phyloP scores from a whole-genome alignment of 2,888 invertebrate species.

The Odontocerum albicorne region DNA sequence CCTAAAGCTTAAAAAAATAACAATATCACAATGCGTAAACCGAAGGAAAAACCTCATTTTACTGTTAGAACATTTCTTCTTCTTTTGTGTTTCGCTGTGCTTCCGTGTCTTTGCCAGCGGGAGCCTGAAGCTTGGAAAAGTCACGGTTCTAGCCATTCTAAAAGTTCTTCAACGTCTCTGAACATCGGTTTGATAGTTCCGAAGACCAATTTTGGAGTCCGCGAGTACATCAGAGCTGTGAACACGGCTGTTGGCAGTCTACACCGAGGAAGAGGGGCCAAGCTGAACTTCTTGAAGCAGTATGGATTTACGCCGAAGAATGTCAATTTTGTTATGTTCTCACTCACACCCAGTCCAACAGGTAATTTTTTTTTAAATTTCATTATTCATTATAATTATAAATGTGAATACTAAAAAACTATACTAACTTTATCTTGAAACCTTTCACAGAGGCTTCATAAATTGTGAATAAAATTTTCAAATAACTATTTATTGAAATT shows the following conservation, averaged over 20 bases:
- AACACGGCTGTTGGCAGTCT: slow-evolving; percentile 63
- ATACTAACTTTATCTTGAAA: no score
- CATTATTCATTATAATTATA: no score
- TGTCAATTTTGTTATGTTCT: slow-evolving; percentile 68
- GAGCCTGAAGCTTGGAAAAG: slow-evolving; percentile 34
- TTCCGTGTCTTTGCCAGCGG: slow-evolving; percentile 8
- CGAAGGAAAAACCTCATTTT: not conserved
- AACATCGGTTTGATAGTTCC: slow-evolving; percentile 64
- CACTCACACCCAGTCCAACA: slow-evolving; percentile 73
- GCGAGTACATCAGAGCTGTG: slow-evolving; percentile 68
- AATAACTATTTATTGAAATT: no score
- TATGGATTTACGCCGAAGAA: slow-evolving; percentile 64
- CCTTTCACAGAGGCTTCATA: no score
- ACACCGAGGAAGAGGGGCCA: slow-evolving; percentile 58
- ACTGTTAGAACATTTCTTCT: not conserved
- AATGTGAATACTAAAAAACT: no score
- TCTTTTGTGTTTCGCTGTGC: not conserved
- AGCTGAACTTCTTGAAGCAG: slow-evolving; percentile 63
- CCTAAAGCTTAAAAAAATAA: no score
- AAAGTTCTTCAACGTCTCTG: slow-evolving; percentile 40
- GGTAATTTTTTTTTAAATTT: slow-evolving; percentile 58
- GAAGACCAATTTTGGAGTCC: slow-evolving; percentile 63
- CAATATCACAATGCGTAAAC: not conserved
- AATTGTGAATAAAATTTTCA: no score
- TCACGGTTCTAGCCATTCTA: slow-evolving; percentile 13